Evolutionary conservation across 2,888 invertebrate genomes (phyloP), one percentile per base, ranked within the genome.

Genomic region (Nineta flava): DNA sequence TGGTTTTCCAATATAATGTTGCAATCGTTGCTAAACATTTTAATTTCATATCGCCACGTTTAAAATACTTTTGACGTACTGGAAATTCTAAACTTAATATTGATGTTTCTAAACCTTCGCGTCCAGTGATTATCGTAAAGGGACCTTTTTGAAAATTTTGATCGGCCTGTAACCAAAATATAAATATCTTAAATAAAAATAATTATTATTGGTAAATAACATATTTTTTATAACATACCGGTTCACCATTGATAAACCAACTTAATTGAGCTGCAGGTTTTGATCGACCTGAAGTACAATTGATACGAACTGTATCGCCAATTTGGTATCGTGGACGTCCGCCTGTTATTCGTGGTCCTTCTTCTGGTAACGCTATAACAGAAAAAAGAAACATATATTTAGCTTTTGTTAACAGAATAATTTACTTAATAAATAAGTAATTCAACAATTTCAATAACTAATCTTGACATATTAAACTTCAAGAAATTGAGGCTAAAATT

Each of bases 11-110:
- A 68, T 90, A 90, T 43, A 90, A 81, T 35, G 85, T 83, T 50
- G 84, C 86, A 66, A 90, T 88, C 59, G 84, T 87, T 52, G 90
- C 88, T 64, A 87, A 75, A 71, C 90, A 91, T 75, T 87, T 90
- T 60, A 90, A 74, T 69, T 88, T 90, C 72, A 91, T 76, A 69
- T 87, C 87, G 62, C 87, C 87, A 60, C 78, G 76, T 64, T 79
- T 79, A 73, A 90, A 88, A 71, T 90, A 87, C 66, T 83, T 81
- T 57, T 75, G 76, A 60, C 80, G 79, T 57, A 87, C 87, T 64
- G 79, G 78, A 67, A 90, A 90, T 68, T 87, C 83, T 54, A 90
- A 75, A 26, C 81, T 83, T 45, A 87, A 68, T 51, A 80, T 79
- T 17, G 86, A 81, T 53, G 83, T 83, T 65, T 87, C 84, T 53